Base-by-base conservation (phyloP, 53 echinoderm and acorn worm species). In the Astropecten irregularis region DNA sequence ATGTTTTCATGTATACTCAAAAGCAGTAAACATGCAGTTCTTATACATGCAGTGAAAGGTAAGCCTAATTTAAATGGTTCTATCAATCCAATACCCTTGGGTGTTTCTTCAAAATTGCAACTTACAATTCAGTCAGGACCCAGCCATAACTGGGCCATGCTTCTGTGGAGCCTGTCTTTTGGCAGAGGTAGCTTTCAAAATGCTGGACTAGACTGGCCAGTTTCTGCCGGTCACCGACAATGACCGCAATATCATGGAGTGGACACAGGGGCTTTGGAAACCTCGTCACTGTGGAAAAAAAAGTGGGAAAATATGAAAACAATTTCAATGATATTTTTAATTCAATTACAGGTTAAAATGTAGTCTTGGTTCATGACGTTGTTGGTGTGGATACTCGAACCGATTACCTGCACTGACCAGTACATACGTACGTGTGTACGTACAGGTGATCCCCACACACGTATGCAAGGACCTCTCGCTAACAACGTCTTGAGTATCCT, bases 51-150 rank as follows among this genome's bases (percentile, higher is more conserved):
- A n/a, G n/a, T n/a, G n/a, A n/a, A n/a, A n/a, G n/a, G n/a, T n/a
- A n/a, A n/a, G n/a, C n/a, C n/a, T n/a, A n/a, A n/a, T n/a, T n/a
- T n/a, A n/a, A n/a, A n/a, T n/a, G n/a, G n/a, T n/a, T n/a, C n/a
- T n/a, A n/a, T n/a, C n/a, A n/a, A n/a, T n/a, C n/a, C n/a, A n/a
- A n/a, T n/a, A n/a, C n/a, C n/a, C n/a, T n/a, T n/a, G n/a, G n/a
- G n/a, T n/a, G n/a, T n/a, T n/a, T n/a, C n/a, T n/a, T n/a, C n/a
- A n/a, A n/a, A n/a, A n/a, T n/a, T n/a, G n/a, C n/a, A 34, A 89
- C 96, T 91, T 87, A 96, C 95, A 90, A 95, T 81, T 95, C 95
- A 72, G 90, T 93, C 18, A 87, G 81, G 23, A 91, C 63, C 96
- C 97, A 97, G 72, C 66, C 92, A 58, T 89, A 93, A 29, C 69